Base-by-base conservation (phyloP, 1,140 invertebrate genomes). In the Wasmannia auropunctata region DNA sequence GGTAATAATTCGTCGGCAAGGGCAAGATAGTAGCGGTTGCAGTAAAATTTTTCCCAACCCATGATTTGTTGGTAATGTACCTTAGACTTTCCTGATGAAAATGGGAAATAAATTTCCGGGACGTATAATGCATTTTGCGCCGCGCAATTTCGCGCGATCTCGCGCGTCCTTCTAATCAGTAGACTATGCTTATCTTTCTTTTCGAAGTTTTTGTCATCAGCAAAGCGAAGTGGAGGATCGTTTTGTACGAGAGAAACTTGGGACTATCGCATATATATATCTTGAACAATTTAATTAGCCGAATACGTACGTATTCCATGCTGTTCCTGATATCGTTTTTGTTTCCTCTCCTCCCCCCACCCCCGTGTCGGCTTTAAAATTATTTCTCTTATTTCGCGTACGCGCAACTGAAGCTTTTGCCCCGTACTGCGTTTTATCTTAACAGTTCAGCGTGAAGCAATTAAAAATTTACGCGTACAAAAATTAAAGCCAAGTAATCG, bases 21-120 rank as follows among this genome's bases (percentile, higher is more conserved):
- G 63, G 72, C 72, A 85, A 87, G 86, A 79, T 87, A 87, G 72
- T 76, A 49, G 84, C 84, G 51, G 34, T 40, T 75, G 86, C 85
- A 86, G 75, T 86, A 86, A 69, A 86, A 87, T 87, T 87, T 87
- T 86, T 87, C 75, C 49, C 49, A 63, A 51, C 49, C 70, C 72
- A 87, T 87, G 84, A 87, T 79, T 87, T 87, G 84, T 86, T 86
- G 16, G 72, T 85, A 86, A 87, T 87, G 72, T 69, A 87, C 84
- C 86, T 85, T 74, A 62, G 60, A 77, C 70, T 56, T 62, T 60
- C 25, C 60, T 70, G 83, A 76, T 54, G 86, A 34, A 60, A 58
- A 63, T 49, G 84, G 46, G 72, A 86, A 51, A 87, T 79, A 86
- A 65, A 86, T 69, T 76, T 79, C 34, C 31, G 34, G 14, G 70